These are phyloP conservation scores for Caracal caracal DNA, from an alignment of 2,113 vertebrate species.

Conservation along the genomic window DNA sequence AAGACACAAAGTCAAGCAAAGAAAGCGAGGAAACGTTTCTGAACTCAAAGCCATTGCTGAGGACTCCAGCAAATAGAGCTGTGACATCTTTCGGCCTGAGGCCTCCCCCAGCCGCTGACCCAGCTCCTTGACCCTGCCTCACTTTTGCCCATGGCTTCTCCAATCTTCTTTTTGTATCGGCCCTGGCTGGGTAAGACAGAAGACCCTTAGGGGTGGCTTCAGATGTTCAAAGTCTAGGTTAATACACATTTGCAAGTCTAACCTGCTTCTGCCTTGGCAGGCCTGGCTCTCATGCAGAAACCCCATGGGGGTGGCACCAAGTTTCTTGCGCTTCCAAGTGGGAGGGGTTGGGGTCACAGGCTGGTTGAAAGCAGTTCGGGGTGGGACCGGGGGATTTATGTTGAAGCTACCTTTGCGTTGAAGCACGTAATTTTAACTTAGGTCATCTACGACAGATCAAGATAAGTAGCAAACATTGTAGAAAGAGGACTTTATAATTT, in stretches of 20 bases:
- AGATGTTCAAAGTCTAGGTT: not conserved
- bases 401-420: not conserved
- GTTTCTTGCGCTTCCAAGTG: not conserved
- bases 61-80: not conserved
- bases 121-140: not conserved
- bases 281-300: not conserved
- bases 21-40: not conserved
- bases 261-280: not conserved
- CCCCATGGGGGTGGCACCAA: not conserved
- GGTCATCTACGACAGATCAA: not conserved
- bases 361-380: not conserved
- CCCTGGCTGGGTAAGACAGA: not conserved
- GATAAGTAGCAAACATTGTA: not conserved
- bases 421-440: not conserved
- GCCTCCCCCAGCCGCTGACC: not conserved
- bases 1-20: not conserved
- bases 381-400: not conserved
- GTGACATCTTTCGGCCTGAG: not conserved
- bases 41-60: not conserved
- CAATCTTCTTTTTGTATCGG: not conserved
- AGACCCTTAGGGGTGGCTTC: not conserved
- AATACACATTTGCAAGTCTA: not conserved
- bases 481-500: constrained; percentile 20
- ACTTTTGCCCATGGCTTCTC: not conserved
- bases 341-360: not conserved